Evolutionary conservation across 2,797 vertebrate species (phyloP).

Genomic region (Crocodylus rhombifer): DNA sequence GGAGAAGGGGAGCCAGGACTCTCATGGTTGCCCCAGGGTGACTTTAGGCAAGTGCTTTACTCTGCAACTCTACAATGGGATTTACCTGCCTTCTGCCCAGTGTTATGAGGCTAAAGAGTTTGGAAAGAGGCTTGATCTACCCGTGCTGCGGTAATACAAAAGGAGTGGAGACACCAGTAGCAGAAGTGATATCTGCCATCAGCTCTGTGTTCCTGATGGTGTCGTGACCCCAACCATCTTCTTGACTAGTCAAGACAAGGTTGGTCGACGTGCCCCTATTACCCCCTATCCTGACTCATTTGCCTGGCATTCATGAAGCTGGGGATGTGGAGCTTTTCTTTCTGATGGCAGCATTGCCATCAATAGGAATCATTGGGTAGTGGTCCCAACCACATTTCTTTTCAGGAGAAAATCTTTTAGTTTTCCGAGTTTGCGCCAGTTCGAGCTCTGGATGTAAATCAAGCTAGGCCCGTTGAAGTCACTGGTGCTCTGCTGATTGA

Average conservation of each 20-base stretch:
- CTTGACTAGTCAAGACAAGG: not conserved
- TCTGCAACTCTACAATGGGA: not conserved
- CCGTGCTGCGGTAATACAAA: not conserved
- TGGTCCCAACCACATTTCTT: not conserved
- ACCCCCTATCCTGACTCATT: not conserved
- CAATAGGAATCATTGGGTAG: not conserved
- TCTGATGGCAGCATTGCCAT: not conserved
- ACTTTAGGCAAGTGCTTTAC: not conserved
- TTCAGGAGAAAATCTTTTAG: not conserved
- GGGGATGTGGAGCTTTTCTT: not conserved
- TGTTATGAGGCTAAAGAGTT: rapidly evolving
- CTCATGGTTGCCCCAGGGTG: not conserved
- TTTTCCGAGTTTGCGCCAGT: not conserved
- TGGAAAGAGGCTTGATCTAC: not conserved
- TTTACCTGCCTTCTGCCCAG: not conserved
- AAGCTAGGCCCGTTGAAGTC: not conserved
- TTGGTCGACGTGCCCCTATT: not conserved
- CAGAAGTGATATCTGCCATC: not conserved
- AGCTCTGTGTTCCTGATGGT: not conserved
- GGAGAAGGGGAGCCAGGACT: not conserved
- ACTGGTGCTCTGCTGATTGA: not conserved
- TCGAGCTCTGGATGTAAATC: not conserved
- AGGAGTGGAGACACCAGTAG: not conserved
- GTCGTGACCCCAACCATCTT: not conserved
- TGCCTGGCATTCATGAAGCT: not conserved